Evolutionary conservation across 53 echinoderm and acorn worm species (phyloP).

Genomic region (Temnopleurus reevesii): DNA sequence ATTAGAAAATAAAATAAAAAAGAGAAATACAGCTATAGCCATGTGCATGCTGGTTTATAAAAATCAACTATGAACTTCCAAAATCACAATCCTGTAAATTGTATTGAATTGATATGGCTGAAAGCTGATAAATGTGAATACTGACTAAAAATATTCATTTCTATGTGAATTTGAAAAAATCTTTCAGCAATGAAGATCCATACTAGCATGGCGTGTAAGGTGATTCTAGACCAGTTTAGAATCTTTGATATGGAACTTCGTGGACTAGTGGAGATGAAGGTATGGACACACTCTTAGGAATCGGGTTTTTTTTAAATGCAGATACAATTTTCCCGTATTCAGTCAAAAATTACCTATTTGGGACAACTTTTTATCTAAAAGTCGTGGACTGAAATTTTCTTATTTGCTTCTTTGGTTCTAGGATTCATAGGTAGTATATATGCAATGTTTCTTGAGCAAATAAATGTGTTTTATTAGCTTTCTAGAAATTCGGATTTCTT

Average conservation of each 20-base stretch:
- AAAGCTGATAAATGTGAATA: too few relatives aligned
- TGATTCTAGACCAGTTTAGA: conserved; percentile 57
- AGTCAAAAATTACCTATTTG: background rate
- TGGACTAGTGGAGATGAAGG: conserved; percentile 88
- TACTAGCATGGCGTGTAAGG: conserved; percentile 63
- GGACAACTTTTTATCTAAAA: background rate
- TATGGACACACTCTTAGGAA: too few relatives aligned
- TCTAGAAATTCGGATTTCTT: background rate
- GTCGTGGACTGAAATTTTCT: background rate
- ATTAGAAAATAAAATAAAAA: too few relatives aligned
- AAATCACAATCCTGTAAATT: too few relatives aligned
- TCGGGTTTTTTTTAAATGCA: background rate
- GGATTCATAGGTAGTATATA: background rate
- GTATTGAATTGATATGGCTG: too few relatives aligned
- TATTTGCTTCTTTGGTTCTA: background rate
- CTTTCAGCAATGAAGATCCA: conserved; percentile 83
- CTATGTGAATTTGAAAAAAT: background rate
- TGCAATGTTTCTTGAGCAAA: background rate
- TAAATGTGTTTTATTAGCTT: background rate
- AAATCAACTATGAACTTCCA: too few relatives aligned
- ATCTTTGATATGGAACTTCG: conserved; percentile 61
- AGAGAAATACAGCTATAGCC: too few relatives aligned
- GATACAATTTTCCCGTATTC: too few relatives aligned
- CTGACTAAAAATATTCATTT: too few relatives aligned
- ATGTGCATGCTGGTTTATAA: too few relatives aligned